Base-by-base conservation (phyloP, 2,888 invertebrate species). In the Silvanus unidentatus region DNA sequence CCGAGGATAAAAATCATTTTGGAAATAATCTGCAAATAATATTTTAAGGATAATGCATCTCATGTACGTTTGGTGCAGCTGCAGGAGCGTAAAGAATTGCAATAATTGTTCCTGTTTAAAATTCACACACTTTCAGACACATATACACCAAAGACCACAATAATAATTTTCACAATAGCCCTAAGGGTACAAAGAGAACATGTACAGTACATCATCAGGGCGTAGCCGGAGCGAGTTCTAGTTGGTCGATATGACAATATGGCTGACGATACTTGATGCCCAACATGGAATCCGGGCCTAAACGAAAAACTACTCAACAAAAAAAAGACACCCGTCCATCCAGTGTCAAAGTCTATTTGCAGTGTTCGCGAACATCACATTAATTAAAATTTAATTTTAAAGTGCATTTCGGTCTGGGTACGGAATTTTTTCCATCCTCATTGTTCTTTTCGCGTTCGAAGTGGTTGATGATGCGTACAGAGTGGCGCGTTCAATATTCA, bases 181-280 rank as follows among this genome's bases (percentile, higher is more conserved):
- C 46, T 47, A 45, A 51, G 43, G 54, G 56, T 54, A 57, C 54
- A 57, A 57, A 60, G 59, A 61, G 56, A 55, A 60, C 55, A 59
- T 59, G 53, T 37, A 37, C 37, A 37, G 15, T 37, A 37, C 32
- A 22, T 22, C 22, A 22, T 54, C 63, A 64, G 70, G 70, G 70
- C 70, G 70, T 69, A 60, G 65, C 68, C 68, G 50, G 56, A 57
- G 57, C 51, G 56, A 54, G 45, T 53, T 63, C 60, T 63, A 66
- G 69, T 70, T 70, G 70, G 69, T 70, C 70, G 70, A 70, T 64
- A 65, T 55, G 57, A 60, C 68, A 70, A 66, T 62, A 70, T 70
- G 70, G 70, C 70, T 63, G 69, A 58, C 64, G 55, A 60, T 11
- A 60, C 57, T 56, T 61, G 58, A 54, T 50, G 57, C 59, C 60